Conservation (phyloP, 2,888 invertebrate species). For the Idaea biselata region DNA sequence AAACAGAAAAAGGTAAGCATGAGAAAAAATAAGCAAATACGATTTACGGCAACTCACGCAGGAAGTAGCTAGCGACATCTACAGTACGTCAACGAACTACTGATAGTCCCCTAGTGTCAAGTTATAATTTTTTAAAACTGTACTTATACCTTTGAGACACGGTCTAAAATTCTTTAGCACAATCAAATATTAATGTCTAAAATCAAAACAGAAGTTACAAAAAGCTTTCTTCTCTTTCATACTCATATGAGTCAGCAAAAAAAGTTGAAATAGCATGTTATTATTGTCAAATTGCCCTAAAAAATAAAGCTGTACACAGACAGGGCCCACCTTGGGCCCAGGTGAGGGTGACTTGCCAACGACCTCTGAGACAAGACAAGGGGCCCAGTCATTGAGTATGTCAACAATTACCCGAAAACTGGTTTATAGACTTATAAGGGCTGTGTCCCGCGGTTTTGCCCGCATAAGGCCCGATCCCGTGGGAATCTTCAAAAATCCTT, state of each 20-base stretch:
- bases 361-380: too few species aligned
- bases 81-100: background rate
- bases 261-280: background rate
- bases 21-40: background rate
- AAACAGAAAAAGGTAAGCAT: background rate
- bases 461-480: too few species aligned
- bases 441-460: too few species aligned
- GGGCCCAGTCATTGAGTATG: background rate
- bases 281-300: background rate
- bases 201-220: background rate
- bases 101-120: background rate
- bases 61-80: slow-evolving; percentile 32
- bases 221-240: background rate
- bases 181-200: background rate
- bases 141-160: background rate
- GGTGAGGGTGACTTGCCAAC: background rate
- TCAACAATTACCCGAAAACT: background rate
- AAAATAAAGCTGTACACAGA: background rate
- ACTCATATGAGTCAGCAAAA: background rate
- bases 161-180: background rate
- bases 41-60: slow-evolving; percentile 12
- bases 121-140: background rate
- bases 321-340: background rate
- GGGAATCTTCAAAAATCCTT: too few species aligned
- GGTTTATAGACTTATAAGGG: too few species aligned